These are phyloP conservation scores for Hypselothyrea guttata DNA, from an alignment of 2,888 invertebrate species.

Conservation along the genomic window DNA sequence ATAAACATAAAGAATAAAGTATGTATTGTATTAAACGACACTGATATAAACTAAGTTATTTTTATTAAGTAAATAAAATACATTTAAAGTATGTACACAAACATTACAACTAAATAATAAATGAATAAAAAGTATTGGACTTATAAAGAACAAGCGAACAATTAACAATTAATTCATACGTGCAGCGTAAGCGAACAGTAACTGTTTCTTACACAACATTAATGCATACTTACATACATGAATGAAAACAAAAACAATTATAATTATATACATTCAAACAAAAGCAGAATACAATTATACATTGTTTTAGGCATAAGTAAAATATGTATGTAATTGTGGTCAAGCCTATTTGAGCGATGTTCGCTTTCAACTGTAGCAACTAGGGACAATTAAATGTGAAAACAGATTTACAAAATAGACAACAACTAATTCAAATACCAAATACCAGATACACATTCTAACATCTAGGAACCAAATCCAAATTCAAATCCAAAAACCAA, in stretches of 20 bases:
- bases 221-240: constrained; percentile 31
- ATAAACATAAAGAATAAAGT: constrained; percentile 21
- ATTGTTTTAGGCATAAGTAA: constrained; percentile 42
- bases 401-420: constrained; percentile 31
- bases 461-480: constrained; percentile 31
- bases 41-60: constrained; percentile 73
- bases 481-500: too few species aligned
- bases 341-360: constrained; percentile 77
- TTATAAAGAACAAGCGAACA: constrained; percentile 59
- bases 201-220: constrained; percentile 56
- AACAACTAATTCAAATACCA: constrained; percentile 6
- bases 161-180: constrained; percentile 21
- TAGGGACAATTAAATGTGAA: constrained; percentile 65
- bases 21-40: constrained; percentile 65
- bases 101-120: constrained; percentile 28
- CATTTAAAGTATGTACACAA: constrained; percentile 49
- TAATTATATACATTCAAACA: constrained; percentile 36
- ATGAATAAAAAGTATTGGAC: constrained; percentile 57
- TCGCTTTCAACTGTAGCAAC: constrained; percentile 77
- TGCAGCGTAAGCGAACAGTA: constrained; percentile 34
- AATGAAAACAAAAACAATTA: constrained; percentile 20
- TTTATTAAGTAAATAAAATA: constrained; percentile 57
- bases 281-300: too few species aligned
- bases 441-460: constrained; percentile 10
- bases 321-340: constrained; percentile 57